Conservation (phyloP, 1,140 invertebrate species). For the Drosophila bipectinata region DNA sequence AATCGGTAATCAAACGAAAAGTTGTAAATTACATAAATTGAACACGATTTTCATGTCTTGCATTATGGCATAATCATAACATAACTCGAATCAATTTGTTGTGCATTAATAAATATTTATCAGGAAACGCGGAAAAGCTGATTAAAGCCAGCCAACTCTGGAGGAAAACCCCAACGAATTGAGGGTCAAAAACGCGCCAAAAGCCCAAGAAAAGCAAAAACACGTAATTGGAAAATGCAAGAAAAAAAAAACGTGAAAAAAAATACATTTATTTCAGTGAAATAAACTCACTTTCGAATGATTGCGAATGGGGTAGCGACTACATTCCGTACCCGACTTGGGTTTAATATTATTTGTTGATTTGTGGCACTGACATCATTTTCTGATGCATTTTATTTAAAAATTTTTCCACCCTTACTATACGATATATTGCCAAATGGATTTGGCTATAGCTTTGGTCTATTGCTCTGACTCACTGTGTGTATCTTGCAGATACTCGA, state of each 20-base stretch:
- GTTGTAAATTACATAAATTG: constrained; percentile 37
- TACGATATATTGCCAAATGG: neutral
- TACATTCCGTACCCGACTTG: constrained; percentile 47
- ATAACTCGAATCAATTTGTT: constrained; percentile 64
- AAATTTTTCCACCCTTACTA: constrained; percentile 1
- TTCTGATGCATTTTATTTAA: constrained; percentile 8
- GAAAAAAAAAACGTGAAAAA: constrained; percentile 19
- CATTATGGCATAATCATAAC: constrained; percentile 39
- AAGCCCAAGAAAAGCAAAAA: constrained; percentile 24
- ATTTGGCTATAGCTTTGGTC: neutral
- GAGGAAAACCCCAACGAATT: constrained; percentile 43
- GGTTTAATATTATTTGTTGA: constrained; percentile 3
- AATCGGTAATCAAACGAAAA: constrained; percentile 19
- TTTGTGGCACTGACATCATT: constrained; percentile 43
- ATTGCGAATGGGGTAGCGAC: constrained; percentile 32
- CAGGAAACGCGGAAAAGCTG: constrained; percentile 58
- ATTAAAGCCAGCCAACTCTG: neutral
- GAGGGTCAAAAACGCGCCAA: constrained; percentile 69
- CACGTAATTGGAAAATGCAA: constrained; percentile 34
- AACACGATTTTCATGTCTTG: constrained; percentile 14
- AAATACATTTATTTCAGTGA: constrained; percentile 42
- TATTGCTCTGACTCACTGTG: constrained; percentile 33
- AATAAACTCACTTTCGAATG: constrained; percentile 64
- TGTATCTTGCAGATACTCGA: constrained; percentile 68
- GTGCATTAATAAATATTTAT: constrained; percentile 41